Base-by-base conservation (phyloP, 1,140 invertebrate genomes). In the Ericerus pela region DNA sequence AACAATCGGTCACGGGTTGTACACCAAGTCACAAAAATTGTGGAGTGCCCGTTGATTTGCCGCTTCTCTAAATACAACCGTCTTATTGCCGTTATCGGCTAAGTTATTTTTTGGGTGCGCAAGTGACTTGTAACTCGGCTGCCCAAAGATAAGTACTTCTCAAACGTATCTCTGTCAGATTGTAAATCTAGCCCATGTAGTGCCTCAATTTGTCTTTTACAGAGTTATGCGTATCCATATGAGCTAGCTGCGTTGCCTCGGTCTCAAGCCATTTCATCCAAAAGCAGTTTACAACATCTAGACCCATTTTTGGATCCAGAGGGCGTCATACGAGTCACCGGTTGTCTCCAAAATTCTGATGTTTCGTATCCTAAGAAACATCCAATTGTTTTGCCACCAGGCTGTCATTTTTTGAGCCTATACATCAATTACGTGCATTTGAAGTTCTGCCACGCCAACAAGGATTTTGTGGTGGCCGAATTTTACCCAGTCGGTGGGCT, bases 361-460 rank as follows among this genome's bases (percentile, higher is more conserved):
- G n/a, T 33, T 8, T 33, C 30, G 8, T 33, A 33, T 33, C 8
- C 8, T 33, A 8, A 33, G n/a, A 33, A 33, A 33, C 30, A 33
- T 33, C 30, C 8, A 33, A 33, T 33, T 33, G n/a, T 33, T 10
- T n/a, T n/a, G n/a, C 30, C n/a, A 10, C 30, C 30, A 33, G n/a
- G n/a, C 8, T 33, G 30, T n/a, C 30, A 33, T 33, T 33, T 33
- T n/a, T 33, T n/a, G n/a, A 33, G n/a, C n/a, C 8, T 53, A 4
- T 24, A 24, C 10, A 27, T 53, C 11, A 27, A 27, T 22, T 53
- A 53, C 27, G 12, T n/a, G 10, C 63, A 64, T 28, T 0, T 10
- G 0, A 33, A 22, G n/a, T 12, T 47, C 36, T 31, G 57, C 5
- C 53, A 54, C 28, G 24, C 53, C 37, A n/a, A n/a, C 6, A 20